phyloP scores from a whole-genome alignment of 2,797 vertebrate genomes.

The Sebastes nivosus region DNA sequence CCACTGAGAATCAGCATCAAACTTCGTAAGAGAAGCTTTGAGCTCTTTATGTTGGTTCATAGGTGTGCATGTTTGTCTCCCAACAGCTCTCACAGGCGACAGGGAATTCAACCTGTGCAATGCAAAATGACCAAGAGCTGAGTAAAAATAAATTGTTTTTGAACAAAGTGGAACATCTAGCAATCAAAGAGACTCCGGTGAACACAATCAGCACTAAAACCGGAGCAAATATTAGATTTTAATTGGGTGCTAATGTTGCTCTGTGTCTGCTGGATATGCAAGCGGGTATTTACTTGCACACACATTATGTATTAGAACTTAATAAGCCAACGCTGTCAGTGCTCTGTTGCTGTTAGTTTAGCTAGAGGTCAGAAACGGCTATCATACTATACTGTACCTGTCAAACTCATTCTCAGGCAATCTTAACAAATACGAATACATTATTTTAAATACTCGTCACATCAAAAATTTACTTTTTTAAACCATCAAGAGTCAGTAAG shows the following conservation, averaged over 20 bases:
- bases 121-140: neutral
- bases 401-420: neutral
- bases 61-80: neutral
- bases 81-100: neutral
- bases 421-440: neutral
- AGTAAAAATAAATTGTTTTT: neutral
- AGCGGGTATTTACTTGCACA: neutral
- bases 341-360: neutral
- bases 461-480: fast-evolving
- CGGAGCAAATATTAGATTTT: neutral
- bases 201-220: neutral
- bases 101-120: neutral
- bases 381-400: neutral
- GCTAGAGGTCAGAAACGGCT: neutral
- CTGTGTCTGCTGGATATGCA: neutral
- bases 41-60: neutral
- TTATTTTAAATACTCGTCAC: neutral
- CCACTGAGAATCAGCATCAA: neutral
- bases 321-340: neutral
- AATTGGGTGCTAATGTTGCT: neutral
- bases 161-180: neutral
- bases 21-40: neutral
- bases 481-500: neutral
- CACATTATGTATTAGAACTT: neutral
- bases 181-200: neutral